Evolutionary conservation across 1,140 invertebrate genomes (phyloP).

Genomic region (Penaeus japonicus): DNA sequence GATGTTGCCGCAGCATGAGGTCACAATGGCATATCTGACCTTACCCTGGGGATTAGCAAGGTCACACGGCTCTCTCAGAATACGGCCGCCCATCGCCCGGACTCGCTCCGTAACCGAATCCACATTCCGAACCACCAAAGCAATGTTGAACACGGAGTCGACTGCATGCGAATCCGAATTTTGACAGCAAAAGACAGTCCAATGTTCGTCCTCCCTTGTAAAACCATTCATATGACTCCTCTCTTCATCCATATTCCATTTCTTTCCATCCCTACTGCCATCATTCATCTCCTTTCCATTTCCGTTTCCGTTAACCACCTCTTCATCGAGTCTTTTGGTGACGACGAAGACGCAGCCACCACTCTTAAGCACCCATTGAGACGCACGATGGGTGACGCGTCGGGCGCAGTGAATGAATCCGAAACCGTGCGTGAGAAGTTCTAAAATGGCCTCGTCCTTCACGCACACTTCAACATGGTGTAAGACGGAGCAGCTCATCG

Average conservation of each 20-base stretch:
- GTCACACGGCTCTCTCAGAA: slow-evolving; percentile 61
- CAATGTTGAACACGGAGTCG: slow-evolving; percentile 67
- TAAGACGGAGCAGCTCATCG: slow-evolving; percentile 59
- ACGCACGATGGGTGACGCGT: slow-evolving; percentile 60
- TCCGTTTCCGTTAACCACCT: background rate
- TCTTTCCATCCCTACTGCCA: background rate
- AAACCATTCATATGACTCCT: background rate
- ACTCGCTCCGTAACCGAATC: slow-evolving; percentile 60
- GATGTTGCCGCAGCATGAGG: slow-evolving; percentile 68
- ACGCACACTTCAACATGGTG: slow-evolving; percentile 68
- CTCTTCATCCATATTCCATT: background rate
- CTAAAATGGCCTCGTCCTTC: slow-evolving; percentile 60
- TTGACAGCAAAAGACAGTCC: slow-evolving; percentile 61
- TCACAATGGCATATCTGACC: slow-evolving; percentile 64
- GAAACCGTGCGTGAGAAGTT: slow-evolving; percentile 62
- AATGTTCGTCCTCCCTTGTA: slow-evolving; percentile 55
- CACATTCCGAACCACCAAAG: slow-evolving; percentile 66
- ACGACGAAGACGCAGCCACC: slow-evolving; percentile 64
- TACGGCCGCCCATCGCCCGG: slow-evolving; percentile 57
- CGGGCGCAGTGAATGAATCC: slow-evolving; percentile 62
- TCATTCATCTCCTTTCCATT: background rate
- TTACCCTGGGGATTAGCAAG: slow-evolving; percentile 61
- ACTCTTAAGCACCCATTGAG: slow-evolving; percentile 64
- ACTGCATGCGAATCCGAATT: slow-evolving; percentile 44
- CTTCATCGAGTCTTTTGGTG: slow-evolving; percentile 60